Percentiles rank a stretch among this genome's conserved stretches.
Conservation (phyloP, 2,888 invertebrate species). For the Amphipoea lucens region DNA sequence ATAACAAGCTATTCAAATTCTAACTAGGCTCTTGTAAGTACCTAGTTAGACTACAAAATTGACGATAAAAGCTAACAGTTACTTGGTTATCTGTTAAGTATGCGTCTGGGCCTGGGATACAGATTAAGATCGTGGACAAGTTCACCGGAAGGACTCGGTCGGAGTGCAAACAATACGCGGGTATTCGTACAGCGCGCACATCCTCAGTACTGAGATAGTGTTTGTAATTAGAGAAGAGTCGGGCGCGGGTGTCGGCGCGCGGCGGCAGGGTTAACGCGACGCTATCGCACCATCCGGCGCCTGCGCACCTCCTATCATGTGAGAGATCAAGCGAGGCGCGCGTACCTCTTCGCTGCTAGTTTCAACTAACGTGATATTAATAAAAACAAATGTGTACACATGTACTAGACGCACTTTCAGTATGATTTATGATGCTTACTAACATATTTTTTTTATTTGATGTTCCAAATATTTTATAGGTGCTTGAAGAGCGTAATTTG, state of each 20-base stretch:
- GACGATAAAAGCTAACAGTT: constrained; percentile 45
- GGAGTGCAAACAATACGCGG: constrained; percentile 80
- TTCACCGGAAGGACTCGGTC: constrained; percentile 80
- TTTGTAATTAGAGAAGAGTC: constrained; percentile 85
- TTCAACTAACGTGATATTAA: constrained; percentile 60
- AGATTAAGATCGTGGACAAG: constrained; percentile 79
- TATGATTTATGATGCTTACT: neutral
- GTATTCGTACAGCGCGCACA: constrained; percentile 73
- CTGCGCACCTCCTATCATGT: constrained; percentile 80
- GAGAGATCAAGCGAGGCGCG: constrained; percentile 81
- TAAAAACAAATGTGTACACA: constrained; percentile 47
- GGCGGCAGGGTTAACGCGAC: constrained; percentile 74
- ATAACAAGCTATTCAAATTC: neutral
- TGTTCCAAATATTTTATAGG: neutral
- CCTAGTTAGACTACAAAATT: constrained; percentile 19
- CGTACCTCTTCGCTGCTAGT: constrained; percentile 52
- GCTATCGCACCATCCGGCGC: constrained; percentile 82
- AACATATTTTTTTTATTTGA: neutral
- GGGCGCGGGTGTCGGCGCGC: constrained; percentile 64
- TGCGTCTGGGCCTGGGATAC: constrained; percentile 70
- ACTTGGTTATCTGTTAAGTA: constrained; percentile 51
- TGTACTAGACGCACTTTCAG: constrained; percentile 3
- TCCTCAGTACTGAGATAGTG: constrained; percentile 78
- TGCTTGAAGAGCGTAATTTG: neutral
- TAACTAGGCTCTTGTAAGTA: neutral